phyloP scores from a whole-genome alignment of 2,888 invertebrate genomes.

The Hylaea fasciaria region DNA sequence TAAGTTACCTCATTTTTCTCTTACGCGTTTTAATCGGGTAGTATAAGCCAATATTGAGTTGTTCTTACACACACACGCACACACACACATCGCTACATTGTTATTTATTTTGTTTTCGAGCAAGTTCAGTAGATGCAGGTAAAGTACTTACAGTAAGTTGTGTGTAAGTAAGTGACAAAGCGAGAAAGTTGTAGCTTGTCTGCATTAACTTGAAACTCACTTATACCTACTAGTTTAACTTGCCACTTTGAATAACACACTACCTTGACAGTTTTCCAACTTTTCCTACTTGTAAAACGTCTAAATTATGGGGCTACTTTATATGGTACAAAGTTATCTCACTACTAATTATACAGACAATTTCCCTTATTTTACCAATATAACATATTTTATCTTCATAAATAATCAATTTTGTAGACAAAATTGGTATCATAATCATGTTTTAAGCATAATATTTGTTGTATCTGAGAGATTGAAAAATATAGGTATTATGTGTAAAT shows the following conservation, averaged over 20 bases:
- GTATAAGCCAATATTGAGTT: constrained; percentile 6
- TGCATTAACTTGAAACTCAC: constrained; percentile 56
- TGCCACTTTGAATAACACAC: constrained; percentile 53
- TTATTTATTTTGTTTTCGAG: constrained; percentile 28
- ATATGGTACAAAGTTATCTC: no score
- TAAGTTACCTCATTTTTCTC: no score
- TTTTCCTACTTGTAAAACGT: constrained; percentile 2
- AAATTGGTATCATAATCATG: no score
- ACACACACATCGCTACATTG: no score
- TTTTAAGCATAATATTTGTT: no score
- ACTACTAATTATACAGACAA: no score
- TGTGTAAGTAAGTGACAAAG: constrained; percentile 43
- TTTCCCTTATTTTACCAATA: no score
- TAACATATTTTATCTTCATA: no score
- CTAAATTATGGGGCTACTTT: not conserved
- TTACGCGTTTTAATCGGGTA: not conserved
- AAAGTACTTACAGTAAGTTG: constrained; percentile 43
- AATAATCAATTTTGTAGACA: no score
- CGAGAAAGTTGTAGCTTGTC: constrained; percentile 48
- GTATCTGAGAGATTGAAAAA: no score
- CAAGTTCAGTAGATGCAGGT: constrained; percentile 40
- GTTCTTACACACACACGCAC: no score
- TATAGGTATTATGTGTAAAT: no score
- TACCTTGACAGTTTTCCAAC: constrained; percentile 34
- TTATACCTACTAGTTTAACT: constrained; percentile 53